Evolutionary conservation across 2,113 vertebrate species (phyloP), one percentile per base, ranked within the genome.

Genomic region (Periophthalmus modestus): DNA sequence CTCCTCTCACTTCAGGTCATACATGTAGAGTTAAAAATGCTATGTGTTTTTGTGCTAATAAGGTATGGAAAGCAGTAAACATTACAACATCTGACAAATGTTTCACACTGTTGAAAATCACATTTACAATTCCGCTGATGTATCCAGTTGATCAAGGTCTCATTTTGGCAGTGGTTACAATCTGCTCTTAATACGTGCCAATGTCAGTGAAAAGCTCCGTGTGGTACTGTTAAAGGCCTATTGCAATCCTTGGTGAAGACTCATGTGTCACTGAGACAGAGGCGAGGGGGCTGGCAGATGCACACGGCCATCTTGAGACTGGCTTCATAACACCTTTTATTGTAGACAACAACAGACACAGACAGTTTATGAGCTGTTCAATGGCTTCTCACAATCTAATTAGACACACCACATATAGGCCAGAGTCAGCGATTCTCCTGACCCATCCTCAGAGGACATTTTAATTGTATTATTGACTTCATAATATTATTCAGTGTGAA

Each of bases 391-490:
- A 55, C 70, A 73, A 72, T 82, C 69, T 84, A 88, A 90, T 90
- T 84, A 76, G 65, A 21, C 34, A 15, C 39, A 15, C 52, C 50
- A n/a, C 47, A 77, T 74, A 70, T 43, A 68, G 75, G 70, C 85
- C 72, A 74, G 57, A 65, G 81, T 90, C 88, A 86, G 87, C 84
- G 62, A 76, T 84, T 87, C 66, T 54, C 55, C 72, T 46, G 28
- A 48, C 18, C 68, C 47, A 36, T 79, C 82, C 79, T 81, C 75
- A 78, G 70, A 86, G 77, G 82, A 71, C 78, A 80, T 85, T 80
- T 84, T 89, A 85, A 90, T 84, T 87, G 81, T 85, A 75, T 84
- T 82, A 86, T 87, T 77, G 87, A 80, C 79, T 85, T 66, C 72
- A 15, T 15, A 62, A 50, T 43, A 28, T 75, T 58, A 67, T 33